Evolutionary conservation across 2,113 vertebrate genomes (phyloP).

Genomic region (Cynocephalus volans): DNA sequence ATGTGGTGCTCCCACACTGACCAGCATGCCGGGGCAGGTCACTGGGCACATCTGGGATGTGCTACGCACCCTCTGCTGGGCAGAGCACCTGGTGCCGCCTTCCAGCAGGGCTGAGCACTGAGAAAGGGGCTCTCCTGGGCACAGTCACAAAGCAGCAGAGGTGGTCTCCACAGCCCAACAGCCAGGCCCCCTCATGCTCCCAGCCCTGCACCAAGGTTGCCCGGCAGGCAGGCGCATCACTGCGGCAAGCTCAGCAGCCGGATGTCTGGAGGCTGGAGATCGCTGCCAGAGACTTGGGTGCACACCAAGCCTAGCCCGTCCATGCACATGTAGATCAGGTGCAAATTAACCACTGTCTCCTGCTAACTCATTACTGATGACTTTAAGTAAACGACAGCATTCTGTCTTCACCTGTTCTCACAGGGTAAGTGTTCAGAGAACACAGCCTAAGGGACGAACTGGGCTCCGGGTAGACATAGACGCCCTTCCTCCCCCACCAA

Average conservation of each 20-base stretch:
- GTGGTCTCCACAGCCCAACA: background rate
- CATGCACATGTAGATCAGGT: no score
- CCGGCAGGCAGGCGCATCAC: no score
- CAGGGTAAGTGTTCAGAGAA: background rate
- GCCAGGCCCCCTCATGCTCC: background rate
- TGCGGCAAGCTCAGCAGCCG: no score
- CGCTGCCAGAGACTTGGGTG: no score
- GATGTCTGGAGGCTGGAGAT: no score
- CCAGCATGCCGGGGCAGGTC: fast-evolving
- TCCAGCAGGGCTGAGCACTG: background rate
- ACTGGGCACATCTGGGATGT: background rate
- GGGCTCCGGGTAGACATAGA: fast-evolving
- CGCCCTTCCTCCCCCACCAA: no score
- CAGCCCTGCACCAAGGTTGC: no score
- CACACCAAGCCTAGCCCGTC: no score
- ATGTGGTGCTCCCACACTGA: no score
- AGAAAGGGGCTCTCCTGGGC: background rate
- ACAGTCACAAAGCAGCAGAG: background rate
- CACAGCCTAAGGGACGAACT: background rate
- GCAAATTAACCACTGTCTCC: no score
- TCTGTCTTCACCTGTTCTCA: background rate
- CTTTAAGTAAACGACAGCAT: background rate
- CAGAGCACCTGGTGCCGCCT: fast-evolving
- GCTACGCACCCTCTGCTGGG: background rate
- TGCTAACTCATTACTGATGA: no score